A percentile compares a stretch with the other conserved stretches of the same genome.
Evolutionary conservation across 2,113 vertebrate species (phyloP).

Genomic region (Sceloporus tristichus): DNA sequence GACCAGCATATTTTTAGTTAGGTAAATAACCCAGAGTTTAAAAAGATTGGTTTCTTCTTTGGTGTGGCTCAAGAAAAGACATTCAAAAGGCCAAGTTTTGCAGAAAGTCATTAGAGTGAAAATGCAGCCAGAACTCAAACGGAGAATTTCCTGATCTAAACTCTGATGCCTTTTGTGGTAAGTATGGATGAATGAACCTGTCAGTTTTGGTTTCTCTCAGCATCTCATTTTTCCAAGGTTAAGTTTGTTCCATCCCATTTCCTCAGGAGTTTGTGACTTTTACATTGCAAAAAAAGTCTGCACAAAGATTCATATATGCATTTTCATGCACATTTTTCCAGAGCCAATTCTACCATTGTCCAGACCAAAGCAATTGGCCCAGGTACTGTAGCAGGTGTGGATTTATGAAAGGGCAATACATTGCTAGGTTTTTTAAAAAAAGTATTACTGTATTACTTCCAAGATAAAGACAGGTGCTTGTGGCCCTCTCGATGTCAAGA

Average conservation of each 20-base stretch:
- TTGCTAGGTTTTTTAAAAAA: background rate
- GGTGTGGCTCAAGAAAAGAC: constrained; percentile 37
- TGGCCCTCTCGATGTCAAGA: no score
- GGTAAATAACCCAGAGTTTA: constrained; percentile 66
- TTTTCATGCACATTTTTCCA: background rate
- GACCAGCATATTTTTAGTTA: constrained; percentile 76
- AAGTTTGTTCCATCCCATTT: background rate
- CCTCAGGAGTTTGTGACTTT: background rate
- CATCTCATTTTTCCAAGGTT: background rate
- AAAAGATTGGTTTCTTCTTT: constrained; percentile 39
- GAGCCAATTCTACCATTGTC: background rate
- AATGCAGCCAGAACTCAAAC: background rate
- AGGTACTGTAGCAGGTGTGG: background rate
- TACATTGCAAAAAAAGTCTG: background rate
- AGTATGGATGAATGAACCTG: background rate
- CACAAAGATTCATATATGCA: background rate
- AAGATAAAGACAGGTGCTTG: no score
- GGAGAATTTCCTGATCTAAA: background rate
- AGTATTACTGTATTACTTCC: no score
- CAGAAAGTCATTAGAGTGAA: background rate
- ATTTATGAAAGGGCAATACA: background rate
- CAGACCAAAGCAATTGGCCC: background rate
- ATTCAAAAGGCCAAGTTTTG: constrained; percentile 25
- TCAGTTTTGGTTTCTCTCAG: background rate
- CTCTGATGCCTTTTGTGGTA: background rate